A percentile compares a stretch with the other conserved stretches of the same genome.
Conservation (phyloP, 2,797 vertebrate genomes). For the Kryptolebias ocellatus region DNA sequence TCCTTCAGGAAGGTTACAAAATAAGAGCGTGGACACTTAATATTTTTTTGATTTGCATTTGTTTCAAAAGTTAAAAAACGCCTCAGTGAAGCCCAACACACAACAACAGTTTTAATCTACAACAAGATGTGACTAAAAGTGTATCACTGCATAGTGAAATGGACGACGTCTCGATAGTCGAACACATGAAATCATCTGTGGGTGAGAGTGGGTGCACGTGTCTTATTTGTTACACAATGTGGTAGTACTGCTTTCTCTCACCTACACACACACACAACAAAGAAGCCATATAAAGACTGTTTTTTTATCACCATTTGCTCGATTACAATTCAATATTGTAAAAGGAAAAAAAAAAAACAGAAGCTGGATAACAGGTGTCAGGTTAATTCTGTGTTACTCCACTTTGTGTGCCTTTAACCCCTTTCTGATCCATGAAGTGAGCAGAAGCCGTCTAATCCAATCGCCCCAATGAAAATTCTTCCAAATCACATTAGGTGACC, state of each 20-base stretch:
- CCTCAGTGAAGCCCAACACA: background rate
- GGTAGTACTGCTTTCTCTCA: constrained; percentile 1
- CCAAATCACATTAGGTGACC: constrained; percentile 80
- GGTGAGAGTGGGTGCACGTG: constrained; percentile 14
- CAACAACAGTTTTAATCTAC: constrained; percentile 50
- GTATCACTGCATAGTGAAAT: constrained; percentile 39
- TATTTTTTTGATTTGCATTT: background rate
- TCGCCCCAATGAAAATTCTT: constrained; percentile 75
- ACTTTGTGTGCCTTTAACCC: constrained; percentile 44
- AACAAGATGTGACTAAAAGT: constrained; percentile 56
- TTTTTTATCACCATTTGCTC: constrained; percentile 26
- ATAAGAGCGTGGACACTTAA: background rate
- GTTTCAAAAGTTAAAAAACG: constrained; percentile 4
- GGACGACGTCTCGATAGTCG: constrained; percentile 38
- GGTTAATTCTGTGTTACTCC: constrained; percentile 41
- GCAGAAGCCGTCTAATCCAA: constrained; percentile 75
- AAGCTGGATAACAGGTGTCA: constrained; percentile 12
- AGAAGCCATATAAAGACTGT: constrained; percentile 4
- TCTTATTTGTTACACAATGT: constrained; percentile 20
- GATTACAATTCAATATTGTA: constrained; percentile 7
- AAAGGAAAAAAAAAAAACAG: background rate
- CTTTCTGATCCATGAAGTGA: constrained; percentile 54
- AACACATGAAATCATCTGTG: constrained; percentile 42
- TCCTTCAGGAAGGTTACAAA: background rate
- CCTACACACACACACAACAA: background rate